phyloP scores from a whole-genome alignment of 2,797 vertebrate genomes.

The Cossypha heuglini region DNA sequence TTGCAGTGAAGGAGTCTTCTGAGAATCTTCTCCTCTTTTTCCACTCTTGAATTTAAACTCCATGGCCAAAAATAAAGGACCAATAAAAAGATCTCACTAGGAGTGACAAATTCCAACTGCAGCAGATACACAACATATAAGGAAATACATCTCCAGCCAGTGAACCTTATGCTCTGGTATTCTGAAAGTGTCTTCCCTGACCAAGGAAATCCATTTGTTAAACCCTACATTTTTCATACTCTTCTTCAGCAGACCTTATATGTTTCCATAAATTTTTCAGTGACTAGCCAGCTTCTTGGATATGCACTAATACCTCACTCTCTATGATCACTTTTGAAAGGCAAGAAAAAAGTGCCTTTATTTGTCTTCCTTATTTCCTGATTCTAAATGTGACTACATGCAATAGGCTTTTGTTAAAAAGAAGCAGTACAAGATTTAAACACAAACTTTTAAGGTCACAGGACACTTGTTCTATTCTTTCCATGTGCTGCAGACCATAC shows the following conservation, averaged over 20 bases:
- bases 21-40: background rate
- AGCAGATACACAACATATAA: background rate
- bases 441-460: background rate
- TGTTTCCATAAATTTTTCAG: background rate
- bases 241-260: background rate
- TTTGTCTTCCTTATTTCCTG: background rate
- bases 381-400: background rate
- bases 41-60: background rate
- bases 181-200: background rate
- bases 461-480: background rate
- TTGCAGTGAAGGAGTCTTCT: background rate
- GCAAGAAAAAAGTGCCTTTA: background rate
- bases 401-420: background rate
- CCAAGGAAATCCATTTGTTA: background rate
- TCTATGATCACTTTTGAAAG: background rate
- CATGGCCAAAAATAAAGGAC: background rate
- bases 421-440: background rate
- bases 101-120: background rate
- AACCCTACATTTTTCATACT: background rate
- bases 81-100: background rate
- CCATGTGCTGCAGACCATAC: background rate
- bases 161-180: background rate
- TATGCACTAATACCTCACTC: background rate
- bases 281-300: background rate
- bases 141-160: background rate